Percentiles rank a stretch among this genome's conserved stretches.
Conservation (phyloP, 2,113 vertebrate genomes). For the Amblyopsis rosae region DNA sequence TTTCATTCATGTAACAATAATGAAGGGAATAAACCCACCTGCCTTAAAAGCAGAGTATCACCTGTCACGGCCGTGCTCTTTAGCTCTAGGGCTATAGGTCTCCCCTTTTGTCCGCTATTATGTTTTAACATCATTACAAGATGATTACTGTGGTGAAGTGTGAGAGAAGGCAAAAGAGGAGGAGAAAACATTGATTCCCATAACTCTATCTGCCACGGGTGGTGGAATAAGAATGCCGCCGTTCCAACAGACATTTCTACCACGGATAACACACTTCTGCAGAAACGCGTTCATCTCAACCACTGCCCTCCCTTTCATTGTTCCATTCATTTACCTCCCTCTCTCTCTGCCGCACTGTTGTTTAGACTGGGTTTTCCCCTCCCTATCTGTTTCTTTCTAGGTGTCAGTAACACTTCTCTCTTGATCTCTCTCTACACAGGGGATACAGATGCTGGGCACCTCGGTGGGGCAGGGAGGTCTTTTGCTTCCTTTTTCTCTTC, state of each 20-base stretch:
- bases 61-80: not conserved
- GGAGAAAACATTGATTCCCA: slow-evolving; percentile 33
- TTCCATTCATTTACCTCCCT: not conserved
- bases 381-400: slow-evolving; percentile 14
- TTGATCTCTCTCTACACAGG: slow-evolving; percentile 35
- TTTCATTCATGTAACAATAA: slow-evolving; percentile 3
- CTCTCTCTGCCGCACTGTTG: not conserved
- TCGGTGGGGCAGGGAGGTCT: slow-evolving; percentile 14
- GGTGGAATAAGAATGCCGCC: slow-evolving; percentile 19
- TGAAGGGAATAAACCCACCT: not conserved
- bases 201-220: slow-evolving; percentile 9
- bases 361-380: too few relatives aligned
- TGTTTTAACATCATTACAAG: slow-evolving; percentile 16
- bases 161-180: slow-evolving; percentile 1
- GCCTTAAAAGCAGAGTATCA: not conserved
- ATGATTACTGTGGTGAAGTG: slow-evolving; percentile 9
- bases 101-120: slow-evolving; percentile 16
- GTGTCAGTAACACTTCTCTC: slow-evolving; percentile 50
- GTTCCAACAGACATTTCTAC: slow-evolving; percentile 3
- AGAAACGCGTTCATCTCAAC: not conserved
- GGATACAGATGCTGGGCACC: slow-evolving; percentile 38
- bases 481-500: not conserved
- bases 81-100: not conserved
- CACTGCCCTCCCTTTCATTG: slow-evolving; percentile 19
- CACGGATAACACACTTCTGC: not conserved